These are phyloP conservation scores for Hypercompe scribonia DNA, from an alignment of 2,888 invertebrate genomes.

Conservation along the genomic window DNA sequence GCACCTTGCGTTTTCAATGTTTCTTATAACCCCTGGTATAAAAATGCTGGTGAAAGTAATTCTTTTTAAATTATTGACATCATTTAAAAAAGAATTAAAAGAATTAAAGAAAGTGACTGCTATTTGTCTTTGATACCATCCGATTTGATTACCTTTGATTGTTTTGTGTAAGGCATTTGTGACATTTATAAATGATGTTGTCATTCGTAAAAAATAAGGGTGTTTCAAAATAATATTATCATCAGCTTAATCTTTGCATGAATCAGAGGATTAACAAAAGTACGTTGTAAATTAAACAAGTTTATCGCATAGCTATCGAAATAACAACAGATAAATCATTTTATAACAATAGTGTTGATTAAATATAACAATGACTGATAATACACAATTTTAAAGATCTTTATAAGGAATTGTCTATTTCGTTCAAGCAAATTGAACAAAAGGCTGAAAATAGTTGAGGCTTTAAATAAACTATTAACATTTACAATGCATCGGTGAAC, in stretches of 20 bases:
- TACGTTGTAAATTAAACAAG: background rate
- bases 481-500: slow-evolving; percentile 69
- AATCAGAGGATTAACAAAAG: background rate
- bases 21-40: background rate
- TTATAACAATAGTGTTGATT: too few relatives aligned
- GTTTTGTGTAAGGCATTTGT: background rate
- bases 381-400: background rate
- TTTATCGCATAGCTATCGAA: background rate
- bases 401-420: slow-evolving; percentile 4
- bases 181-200: background rate
- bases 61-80: background rate
- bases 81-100: background rate
- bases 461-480: slow-evolving; percentile 52
- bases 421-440: slow-evolving; percentile 36
- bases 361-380: background rate
- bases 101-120: background rate
- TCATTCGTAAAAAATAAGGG: background rate
- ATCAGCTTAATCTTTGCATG: background rate
- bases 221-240: background rate
- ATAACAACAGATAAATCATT: background rate
- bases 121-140: background rate
- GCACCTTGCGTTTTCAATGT: background rate
- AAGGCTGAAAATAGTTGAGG: slow-evolving; percentile 50
- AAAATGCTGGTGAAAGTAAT: background rate
- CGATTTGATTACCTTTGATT: background rate